A percentile compares a stretch with the other conserved stretches of the same genome.
These are phyloP conservation scores for Drosophila paulistorum DNA, from an alignment of 1,140 invertebrate species.

Conservation along the genomic window DNA sequence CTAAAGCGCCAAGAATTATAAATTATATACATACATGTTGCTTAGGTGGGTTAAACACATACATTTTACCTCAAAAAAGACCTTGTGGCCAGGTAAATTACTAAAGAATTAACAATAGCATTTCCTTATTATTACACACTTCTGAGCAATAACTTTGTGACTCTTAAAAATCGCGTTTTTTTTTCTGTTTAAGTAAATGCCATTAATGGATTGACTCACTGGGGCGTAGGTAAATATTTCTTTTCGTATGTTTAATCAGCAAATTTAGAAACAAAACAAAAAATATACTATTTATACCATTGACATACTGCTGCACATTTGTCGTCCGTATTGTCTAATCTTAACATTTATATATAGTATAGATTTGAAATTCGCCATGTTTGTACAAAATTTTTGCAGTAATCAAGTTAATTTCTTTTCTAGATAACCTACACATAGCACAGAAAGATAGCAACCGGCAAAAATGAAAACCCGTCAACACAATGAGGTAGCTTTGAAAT, in stretches of 20 bases:
- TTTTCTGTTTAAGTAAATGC: conserved; percentile 32
- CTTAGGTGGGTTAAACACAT: neutral
- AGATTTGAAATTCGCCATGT: conserved; percentile 16
- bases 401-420: conserved; percentile 7
- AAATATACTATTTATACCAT: conserved; percentile 65
- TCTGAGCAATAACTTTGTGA: neutral
- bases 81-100: neutral
- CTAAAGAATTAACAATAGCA: neutral
- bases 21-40: conserved; percentile 8
- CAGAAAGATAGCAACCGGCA: neutral
- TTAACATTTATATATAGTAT: neutral
- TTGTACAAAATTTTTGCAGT: conserved; percentile 13
- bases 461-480: neutral
- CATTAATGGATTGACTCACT: conserved; percentile 49
- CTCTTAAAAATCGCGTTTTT: too few species aligned
- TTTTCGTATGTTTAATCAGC: conserved; percentile 67
- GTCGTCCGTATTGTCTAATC: neutral
- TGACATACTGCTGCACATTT: conserved; percentile 16
- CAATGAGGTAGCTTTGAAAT: neutral
- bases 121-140: conserved; percentile 10
- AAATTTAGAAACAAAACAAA: conserved; percentile 37
- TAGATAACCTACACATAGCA: conserved; percentile 5
- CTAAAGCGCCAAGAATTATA: conserved; percentile 29
- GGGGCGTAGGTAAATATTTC: conserved; percentile 30
- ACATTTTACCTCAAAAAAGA: neutral